phyloP scores from a whole-genome alignment of 2,797 vertebrate species.

The Ibycter americanus region DNA sequence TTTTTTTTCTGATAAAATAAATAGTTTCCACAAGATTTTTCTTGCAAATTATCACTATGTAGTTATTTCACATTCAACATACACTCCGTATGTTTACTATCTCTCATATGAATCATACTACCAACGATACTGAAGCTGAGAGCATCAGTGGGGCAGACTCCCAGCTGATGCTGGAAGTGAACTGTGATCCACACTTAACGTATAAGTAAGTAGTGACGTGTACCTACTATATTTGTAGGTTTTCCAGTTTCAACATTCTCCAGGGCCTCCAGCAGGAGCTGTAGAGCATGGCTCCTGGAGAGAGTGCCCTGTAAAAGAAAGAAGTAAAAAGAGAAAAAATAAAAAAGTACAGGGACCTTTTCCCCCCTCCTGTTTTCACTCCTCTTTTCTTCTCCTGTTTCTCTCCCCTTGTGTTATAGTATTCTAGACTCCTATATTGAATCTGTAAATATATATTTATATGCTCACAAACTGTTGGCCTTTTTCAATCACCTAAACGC shows the following conservation, averaged over 20 bases:
- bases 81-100: neutral
- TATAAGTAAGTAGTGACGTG: neutral
- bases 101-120: neutral
- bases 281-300: neutral
- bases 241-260: neutral
- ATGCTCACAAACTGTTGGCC: neutral
- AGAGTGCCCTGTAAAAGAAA: neutral
- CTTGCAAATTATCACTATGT: neutral
- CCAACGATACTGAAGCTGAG: neutral
- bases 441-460: neutral
- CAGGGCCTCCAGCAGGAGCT: neutral
- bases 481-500: neutral
- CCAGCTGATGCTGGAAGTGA: neutral
- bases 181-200: neutral
- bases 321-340: neutral
- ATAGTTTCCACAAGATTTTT: neutral
- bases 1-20: neutral
- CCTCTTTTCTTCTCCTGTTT: neutral
- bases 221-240: fast-evolving
- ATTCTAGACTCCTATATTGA: neutral
- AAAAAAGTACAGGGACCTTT: neutral
- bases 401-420: neutral
- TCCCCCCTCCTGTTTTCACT: neutral
- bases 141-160: neutral
- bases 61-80: neutral